Evolutionary conservation across 2,797 vertebrate genomes (phyloP).

Genomic region (Chaetophractus vellerosus): DNA sequence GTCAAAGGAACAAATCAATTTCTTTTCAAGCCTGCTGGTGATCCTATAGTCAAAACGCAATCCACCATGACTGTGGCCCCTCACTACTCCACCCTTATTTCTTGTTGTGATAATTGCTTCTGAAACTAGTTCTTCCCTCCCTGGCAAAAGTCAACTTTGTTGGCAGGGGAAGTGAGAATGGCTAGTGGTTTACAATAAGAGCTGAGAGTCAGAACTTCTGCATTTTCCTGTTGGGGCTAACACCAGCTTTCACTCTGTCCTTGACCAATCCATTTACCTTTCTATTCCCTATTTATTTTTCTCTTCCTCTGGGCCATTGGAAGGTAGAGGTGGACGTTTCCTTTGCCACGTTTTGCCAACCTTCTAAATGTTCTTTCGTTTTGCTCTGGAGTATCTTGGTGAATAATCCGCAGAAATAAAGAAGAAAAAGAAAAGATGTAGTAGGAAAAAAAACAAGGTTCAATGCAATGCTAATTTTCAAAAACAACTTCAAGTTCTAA

Average conservation of each 20-base stretch:
- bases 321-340: not conserved
- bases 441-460: not conserved
- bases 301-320: constrained; percentile 67
- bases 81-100: constrained; percentile 72
- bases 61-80: constrained; percentile 63
- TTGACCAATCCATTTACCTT: constrained; percentile 65
- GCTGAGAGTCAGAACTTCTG: constrained; percentile 81
- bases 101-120: constrained; percentile 82
- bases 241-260: constrained; percentile 53
- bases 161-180: constrained; percentile 83
- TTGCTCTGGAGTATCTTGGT: not conserved
- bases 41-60: constrained; percentile 73
- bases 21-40: constrained; percentile 75
- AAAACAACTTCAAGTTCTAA: constrained; percentile 68
- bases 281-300: constrained; percentile 83
- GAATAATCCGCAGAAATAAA: not conserved
- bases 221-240: constrained; percentile 72
- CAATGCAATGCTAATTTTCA: constrained; percentile 55
- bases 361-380: not conserved
- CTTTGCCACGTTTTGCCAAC: not conserved
- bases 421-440: not conserved
- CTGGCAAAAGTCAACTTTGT: constrained; percentile 72
- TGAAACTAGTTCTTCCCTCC: constrained; percentile 78
- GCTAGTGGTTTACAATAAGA: constrained; percentile 79
- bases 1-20: constrained; percentile 80